Conservation (phyloP, 2,888 invertebrate genomes). For the Dascillus cervinus region DNA sequence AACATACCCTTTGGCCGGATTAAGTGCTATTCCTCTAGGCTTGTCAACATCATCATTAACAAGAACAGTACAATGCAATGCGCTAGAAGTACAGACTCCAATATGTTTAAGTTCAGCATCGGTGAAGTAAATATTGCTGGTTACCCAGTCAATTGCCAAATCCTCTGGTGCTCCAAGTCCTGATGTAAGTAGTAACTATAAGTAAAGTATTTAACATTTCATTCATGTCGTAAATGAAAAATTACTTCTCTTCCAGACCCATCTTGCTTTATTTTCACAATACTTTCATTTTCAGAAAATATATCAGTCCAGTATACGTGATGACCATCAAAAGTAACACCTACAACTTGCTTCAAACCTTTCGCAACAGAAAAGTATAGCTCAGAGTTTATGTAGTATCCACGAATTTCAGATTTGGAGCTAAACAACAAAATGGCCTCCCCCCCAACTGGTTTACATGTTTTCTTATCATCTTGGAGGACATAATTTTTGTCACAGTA, state of each 20-base stretch:
- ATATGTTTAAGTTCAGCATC: slow-evolving; percentile 64
- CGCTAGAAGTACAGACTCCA: slow-evolving; percentile 65
- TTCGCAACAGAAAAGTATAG: slow-evolving; percentile 44
- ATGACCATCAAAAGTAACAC: slow-evolving; percentile 62
- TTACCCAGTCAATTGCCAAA: slow-evolving; percentile 69
- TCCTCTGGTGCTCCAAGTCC: slow-evolving; percentile 69
- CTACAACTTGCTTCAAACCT: slow-evolving; percentile 53
- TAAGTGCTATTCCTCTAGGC: slow-evolving; percentile 61
- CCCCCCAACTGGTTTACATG: slow-evolving; percentile 49
- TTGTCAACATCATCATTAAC: slow-evolving; percentile 53
- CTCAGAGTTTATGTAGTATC: slow-evolving; percentile 51
- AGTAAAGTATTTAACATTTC: slow-evolving; percentile 2
- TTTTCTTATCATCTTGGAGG: slow-evolving; percentile 45
- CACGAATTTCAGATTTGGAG: slow-evolving; percentile 57
- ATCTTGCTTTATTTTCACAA: slow-evolving; percentile 56
- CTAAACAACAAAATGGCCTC: slow-evolving; percentile 65
- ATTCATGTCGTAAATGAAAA: neutral
- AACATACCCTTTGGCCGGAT: slow-evolving; percentile 58
- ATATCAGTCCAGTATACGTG: slow-evolving; percentile 75
- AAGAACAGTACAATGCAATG: slow-evolving; percentile 56
- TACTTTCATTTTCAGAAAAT: slow-evolving; percentile 60
- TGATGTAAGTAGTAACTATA: slow-evolving; percentile 51
- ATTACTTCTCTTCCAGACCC: slow-evolving; percentile 49
- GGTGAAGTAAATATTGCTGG: slow-evolving; percentile 74
- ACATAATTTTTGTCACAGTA: slow-evolving; percentile 53